Evolutionary conservation across 2,888 invertebrate species (phyloP).

Genomic region (Scaptodrosophila latifasciaeformis): DNA sequence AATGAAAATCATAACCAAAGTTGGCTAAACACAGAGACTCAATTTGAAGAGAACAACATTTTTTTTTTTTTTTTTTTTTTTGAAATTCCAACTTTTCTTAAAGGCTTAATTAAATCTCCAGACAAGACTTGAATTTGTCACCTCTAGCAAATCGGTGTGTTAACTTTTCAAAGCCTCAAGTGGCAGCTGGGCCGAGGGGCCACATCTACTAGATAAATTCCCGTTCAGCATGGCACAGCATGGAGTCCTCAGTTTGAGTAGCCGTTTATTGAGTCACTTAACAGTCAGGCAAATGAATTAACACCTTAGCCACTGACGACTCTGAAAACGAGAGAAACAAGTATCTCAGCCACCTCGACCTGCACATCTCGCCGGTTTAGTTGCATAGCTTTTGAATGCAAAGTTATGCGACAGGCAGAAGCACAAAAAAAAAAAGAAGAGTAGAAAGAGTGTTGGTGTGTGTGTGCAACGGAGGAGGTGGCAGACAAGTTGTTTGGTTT

Average conservation of each 20-base stretch:
- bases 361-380: neutral
- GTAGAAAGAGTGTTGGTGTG: neutral
- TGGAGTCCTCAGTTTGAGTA: slow-evolving; percentile 56
- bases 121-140: slow-evolving; percentile 50
- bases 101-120: slow-evolving; percentile 43
- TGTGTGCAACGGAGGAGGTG: neutral
- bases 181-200: too few species aligned
- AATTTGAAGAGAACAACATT: slow-evolving; percentile 14
- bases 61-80: neutral
- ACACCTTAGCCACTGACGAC: slow-evolving; percentile 37
- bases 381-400: slow-evolving; percentile 45
- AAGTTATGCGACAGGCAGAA: slow-evolving; percentile 53
- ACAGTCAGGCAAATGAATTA: slow-evolving; percentile 62
- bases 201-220: too few species aligned
- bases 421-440: slow-evolving; percentile 25
- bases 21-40: neutral
- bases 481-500: neutral
- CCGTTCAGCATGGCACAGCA: too few species aligned
- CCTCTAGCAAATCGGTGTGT: too few species aligned
- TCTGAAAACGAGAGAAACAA: neutral
- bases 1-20: too few species aligned
- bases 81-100: too few species aligned
- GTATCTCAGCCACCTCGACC: neutral
- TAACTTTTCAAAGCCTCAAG: too few species aligned
- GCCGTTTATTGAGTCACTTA: slow-evolving; percentile 66